A percentile compares a stretch with the other conserved stretches of the same genome.
Conservation (phyloP, 53 echinoderm and acorn worm species). For the Henricia sp. region DNA sequence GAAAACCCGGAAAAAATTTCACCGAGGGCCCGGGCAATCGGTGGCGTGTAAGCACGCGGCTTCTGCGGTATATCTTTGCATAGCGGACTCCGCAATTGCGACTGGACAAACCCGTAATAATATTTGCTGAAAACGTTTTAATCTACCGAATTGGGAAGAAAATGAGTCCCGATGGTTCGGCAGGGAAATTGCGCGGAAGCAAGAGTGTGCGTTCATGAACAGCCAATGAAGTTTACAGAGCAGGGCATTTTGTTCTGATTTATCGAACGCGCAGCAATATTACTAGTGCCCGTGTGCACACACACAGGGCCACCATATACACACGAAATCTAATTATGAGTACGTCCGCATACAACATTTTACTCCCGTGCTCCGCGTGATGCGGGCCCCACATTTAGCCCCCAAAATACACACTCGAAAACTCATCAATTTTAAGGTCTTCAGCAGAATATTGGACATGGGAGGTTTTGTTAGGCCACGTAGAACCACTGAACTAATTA, state of each 20-base stretch:
- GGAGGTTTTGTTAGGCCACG: background rate
- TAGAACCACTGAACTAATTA: slow-evolving; percentile 32
- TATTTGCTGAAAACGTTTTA: slow-evolving; percentile 67
- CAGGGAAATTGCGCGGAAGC: background rate
- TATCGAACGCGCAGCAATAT: background rate
- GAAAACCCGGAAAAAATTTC: slow-evolving; percentile 42
- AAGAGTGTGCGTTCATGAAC: background rate
- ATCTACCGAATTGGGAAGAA: slow-evolving; percentile 38
- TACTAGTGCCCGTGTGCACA: background rate
- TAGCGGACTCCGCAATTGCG: slow-evolving; percentile 52
- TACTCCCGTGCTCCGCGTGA: too few relatives aligned
- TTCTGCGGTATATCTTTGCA: background rate
- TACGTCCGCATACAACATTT: too few relatives aligned
- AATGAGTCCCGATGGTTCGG: background rate
- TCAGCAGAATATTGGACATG: slow-evolving; percentile 11
- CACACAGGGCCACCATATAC: background rate
- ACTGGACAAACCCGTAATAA: slow-evolving; percentile 22
- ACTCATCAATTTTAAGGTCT: slow-evolving; percentile 41
- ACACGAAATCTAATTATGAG: slow-evolving; percentile 60
- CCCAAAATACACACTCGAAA: too few relatives aligned
- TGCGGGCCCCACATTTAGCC: too few relatives aligned
- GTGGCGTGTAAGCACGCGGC: slow-evolving; percentile 33
- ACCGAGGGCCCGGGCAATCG: slow-evolving; percentile 32
- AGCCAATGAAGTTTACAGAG: too few relatives aligned
- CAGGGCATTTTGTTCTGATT: too few relatives aligned